Conservation (phyloP, 2,797 vertebrate species). For the Echiichthys vipera region DNA sequence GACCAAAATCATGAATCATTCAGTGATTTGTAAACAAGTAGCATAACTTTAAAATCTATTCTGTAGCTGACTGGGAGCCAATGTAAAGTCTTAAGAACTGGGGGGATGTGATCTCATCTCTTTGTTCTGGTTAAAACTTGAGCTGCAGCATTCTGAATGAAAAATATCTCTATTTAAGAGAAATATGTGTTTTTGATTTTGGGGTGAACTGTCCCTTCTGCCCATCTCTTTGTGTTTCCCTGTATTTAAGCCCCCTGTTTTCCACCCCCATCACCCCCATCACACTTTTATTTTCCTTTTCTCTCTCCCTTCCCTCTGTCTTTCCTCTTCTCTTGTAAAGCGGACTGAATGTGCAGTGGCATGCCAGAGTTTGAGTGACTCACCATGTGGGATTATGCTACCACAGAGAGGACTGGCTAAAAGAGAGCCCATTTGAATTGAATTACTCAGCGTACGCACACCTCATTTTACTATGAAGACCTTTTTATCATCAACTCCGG, state of each 20-base stretch:
- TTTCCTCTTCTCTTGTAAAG: constrained; percentile 59
- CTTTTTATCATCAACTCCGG: constrained; percentile 24
- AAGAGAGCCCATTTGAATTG: constrained; percentile 41
- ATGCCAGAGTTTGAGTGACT: constrained; percentile 76
- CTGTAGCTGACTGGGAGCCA: too few relatives aligned
- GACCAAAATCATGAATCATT: too few relatives aligned
- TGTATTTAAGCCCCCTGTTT: not conserved
- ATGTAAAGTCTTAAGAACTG: too few relatives aligned
- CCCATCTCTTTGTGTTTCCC: constrained; percentile 13
- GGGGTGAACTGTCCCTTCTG: too few relatives aligned
- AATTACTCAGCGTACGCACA: constrained; percentile 45
- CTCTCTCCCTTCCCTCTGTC: constrained; percentile 31
- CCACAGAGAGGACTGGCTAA: constrained; percentile 50
- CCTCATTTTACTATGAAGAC: constrained; percentile 45
- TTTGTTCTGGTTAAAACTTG: too few relatives aligned
- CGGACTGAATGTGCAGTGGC: constrained; percentile 76
- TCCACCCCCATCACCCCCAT: not conserved
- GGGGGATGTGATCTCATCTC: too few relatives aligned
- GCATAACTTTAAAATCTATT: too few relatives aligned
- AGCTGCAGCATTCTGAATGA: too few relatives aligned
- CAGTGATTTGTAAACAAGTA: too few relatives aligned
- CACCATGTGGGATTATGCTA: constrained; percentile 68
- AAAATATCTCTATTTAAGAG: too few relatives aligned
- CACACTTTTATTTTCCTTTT: not conserved
- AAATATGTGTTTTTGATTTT: too few relatives aligned